Evolutionary conservation across 2,888 invertebrate genomes (phyloP).

Genomic region (Dusona sp.): DNA sequence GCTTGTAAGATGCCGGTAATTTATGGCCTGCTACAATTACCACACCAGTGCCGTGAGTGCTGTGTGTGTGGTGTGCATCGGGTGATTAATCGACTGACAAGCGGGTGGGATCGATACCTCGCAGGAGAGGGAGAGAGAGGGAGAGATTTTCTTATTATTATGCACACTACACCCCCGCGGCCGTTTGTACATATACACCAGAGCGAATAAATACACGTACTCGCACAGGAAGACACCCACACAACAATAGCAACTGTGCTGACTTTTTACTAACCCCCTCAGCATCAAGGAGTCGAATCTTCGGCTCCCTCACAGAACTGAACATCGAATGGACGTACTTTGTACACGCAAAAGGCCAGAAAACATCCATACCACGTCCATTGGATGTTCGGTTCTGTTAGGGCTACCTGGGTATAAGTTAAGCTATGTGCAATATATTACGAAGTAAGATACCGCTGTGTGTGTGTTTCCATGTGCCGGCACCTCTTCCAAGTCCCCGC

Average conservation of each 20-base stretch:
- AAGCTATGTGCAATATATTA: conserved; percentile 10
- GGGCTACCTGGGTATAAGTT: conserved; percentile 10
- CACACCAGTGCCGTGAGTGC: conserved; percentile 62
- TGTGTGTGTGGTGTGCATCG: conserved; percentile 51
- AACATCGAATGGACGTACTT: too few species aligned
- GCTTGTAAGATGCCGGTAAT: conserved; percentile 76
- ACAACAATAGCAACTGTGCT: neutral
- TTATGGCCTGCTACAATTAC: conserved; percentile 78
- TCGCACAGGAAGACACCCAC: neutral
- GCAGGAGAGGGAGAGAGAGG: conserved; percentile 10
- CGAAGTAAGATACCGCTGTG: neutral
- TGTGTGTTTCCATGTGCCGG: conserved; percentile 8
- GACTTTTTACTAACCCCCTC: conserved; percentile 29
- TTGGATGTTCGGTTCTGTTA: too few species aligned
- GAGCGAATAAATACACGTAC: conserved; percentile 10
- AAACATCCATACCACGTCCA: too few species aligned
- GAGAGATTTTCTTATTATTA: conserved; percentile 55
- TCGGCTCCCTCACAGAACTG: too few species aligned
- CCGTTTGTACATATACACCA: conserved; percentile 3
- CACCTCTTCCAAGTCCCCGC: conserved; percentile 24
- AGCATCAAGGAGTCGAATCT: conserved; percentile 9
- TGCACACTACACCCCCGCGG: conserved; percentile 45
- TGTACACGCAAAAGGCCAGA: too few species aligned
- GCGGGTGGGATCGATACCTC: conserved; percentile 72
- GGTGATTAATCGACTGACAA: conserved; percentile 77